Percentiles rank a stretch among this genome's conserved stretches.
phyloP scores from a whole-genome alignment of 2,888 invertebrate genomes.

The Idaea biselata region DNA sequence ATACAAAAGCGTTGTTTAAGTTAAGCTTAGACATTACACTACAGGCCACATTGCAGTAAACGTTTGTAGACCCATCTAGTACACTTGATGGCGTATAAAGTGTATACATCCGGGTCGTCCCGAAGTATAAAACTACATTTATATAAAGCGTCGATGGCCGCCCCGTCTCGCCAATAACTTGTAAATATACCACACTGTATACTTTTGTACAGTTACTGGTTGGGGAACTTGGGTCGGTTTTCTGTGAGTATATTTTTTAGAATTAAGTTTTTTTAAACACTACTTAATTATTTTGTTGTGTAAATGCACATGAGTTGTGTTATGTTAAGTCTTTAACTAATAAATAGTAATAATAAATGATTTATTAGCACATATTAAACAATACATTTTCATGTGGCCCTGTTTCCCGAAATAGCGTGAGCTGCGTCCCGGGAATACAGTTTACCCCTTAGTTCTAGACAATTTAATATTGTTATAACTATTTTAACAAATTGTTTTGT shows the following conservation, averaged over 20 bases:
- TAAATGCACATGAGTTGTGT: background rate
- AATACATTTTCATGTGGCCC: too few species aligned
- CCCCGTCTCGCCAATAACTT: conserved; percentile 31
- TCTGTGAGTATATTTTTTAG: background rate
- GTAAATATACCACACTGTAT: conserved; percentile 32
- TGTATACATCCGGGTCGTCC: conserved; percentile 9
- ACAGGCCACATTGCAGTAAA: background rate
- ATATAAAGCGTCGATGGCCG: conserved; percentile 18
- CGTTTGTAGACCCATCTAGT: conserved; percentile 11
- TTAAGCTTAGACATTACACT: too few species aligned
- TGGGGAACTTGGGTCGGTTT: background rate
- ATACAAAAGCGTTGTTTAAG: too few species aligned
- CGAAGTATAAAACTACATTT: conserved; percentile 19
- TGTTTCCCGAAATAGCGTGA: too few species aligned
- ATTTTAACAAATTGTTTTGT: too few species aligned
- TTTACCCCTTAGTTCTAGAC: too few species aligned
- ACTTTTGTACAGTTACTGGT: conserved; percentile 17
- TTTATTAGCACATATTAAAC: too few species aligned
- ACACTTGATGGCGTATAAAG: conserved; percentile 3
- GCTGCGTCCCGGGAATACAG: too few species aligned
- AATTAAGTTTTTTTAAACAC: background rate
- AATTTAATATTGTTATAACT: too few species aligned
- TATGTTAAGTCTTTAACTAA: too few species aligned
- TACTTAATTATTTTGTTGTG: background rate
- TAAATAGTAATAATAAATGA: too few species aligned